Conservation (phyloP, 2,113 vertebrate genomes). For the Grammomys dolichurus region DNA sequence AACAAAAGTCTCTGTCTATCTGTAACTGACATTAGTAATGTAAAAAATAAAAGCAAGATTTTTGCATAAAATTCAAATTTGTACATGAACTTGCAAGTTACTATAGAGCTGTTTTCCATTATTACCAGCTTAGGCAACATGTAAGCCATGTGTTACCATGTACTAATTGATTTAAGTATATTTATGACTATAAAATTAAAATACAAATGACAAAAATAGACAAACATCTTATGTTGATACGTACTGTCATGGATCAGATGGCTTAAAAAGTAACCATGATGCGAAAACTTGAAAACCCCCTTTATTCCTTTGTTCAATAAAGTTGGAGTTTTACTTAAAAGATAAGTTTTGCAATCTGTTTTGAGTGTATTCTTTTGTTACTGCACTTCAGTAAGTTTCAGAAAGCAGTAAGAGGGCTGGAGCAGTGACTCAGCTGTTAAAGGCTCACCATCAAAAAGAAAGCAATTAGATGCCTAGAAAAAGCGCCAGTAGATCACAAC, state of each 20-base stretch:
- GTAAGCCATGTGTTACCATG: background rate
- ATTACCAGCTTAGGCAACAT: background rate
- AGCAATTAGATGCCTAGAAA: background rate
- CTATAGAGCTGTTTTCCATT: background rate
- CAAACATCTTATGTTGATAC: background rate
- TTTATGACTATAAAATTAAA: conserved; percentile 33
- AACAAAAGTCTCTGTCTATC: background rate
- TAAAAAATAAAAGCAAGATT: conserved; percentile 63
- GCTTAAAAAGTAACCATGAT: conserved; percentile 22
- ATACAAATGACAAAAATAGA: conserved; percentile 22
- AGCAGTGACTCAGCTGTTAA: background rate
- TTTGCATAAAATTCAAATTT: conserved; percentile 54
- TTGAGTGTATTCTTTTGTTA: background rate
- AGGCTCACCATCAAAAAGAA: background rate
- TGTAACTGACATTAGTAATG: conserved; percentile 14
- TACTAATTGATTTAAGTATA: background rate
- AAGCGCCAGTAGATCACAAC: background rate
- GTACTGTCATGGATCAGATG: background rate
- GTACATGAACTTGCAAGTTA: conserved; percentile 8
- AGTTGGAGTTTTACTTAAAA: conserved; percentile 59
- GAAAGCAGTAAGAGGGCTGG: background rate
- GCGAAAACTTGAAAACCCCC: conserved; percentile 13
- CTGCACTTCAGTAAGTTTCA: background rate
- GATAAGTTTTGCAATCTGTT: conserved; percentile 42
- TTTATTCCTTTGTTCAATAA: conserved; percentile 49